Conservation (phyloP, 2,113 vertebrate genomes). For the Eudyptes chrysolophus region DNA sequence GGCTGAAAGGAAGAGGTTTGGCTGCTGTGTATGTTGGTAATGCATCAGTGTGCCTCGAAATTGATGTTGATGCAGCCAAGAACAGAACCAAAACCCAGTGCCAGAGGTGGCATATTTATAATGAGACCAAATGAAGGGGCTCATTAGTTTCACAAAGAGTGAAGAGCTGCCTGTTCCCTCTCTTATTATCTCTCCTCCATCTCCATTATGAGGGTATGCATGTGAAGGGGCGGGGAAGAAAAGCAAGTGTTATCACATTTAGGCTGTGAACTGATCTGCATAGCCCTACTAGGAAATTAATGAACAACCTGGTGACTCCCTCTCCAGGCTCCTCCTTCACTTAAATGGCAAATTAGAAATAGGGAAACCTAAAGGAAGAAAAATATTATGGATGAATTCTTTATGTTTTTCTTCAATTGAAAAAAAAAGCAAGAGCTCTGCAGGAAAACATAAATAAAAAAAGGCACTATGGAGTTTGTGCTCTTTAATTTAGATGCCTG, state of each 20-base stretch:
- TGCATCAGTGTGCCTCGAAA: conserved; percentile 64
- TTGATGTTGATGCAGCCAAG: conserved; percentile 64
- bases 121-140: conserved; percentile 62
- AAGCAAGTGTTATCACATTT: background rate
- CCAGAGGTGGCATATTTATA: conserved; percentile 66
- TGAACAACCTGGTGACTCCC: background rate
- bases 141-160: conserved; percentile 64
- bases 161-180: conserved; percentile 59
- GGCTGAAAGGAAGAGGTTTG: conserved; percentile 62
- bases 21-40: conserved; percentile 64
- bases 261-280: conserved; percentile 59
- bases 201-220: conserved; percentile 7
- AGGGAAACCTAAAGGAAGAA: background rate
- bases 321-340: background rate
- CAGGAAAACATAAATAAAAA: background rate
- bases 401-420: background rate
- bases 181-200: conserved; percentile 46
- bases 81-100: conserved; percentile 61
- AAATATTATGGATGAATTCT: background rate
- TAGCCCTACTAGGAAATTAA: conserved; percentile 64
- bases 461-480: background rate
- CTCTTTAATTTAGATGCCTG: conserved; percentile 37
- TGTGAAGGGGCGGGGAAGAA: background rate
- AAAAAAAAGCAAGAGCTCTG: background rate
- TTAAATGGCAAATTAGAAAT: background rate